These are phyloP conservation scores for Paracyprichromis sp. DNA, from an alignment of 2,113 vertebrate genomes.

Conservation along the genomic window DNA sequence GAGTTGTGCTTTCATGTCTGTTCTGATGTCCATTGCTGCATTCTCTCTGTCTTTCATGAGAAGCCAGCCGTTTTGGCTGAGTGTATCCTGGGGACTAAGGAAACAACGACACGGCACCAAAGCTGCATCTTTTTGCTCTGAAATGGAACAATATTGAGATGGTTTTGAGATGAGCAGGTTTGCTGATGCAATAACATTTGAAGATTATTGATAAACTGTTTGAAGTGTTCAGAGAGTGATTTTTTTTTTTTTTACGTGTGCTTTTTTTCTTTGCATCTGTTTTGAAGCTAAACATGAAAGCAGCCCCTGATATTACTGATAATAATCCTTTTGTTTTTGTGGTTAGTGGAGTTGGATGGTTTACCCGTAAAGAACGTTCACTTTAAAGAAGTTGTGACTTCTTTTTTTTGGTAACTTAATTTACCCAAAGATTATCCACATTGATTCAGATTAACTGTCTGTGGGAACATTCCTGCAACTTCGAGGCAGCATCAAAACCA, in stretches of 20 bases:
- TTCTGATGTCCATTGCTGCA: neutral
- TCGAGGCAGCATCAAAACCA: neutral
- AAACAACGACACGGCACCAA: neutral
- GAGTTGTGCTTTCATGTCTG: neutral
- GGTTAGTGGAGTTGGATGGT: neutral
- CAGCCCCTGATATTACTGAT: neutral
- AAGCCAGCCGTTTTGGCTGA: neutral
- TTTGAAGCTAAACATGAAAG: neutral
- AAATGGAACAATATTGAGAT: slow-evolving; percentile 17
- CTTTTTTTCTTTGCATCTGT: neutral
- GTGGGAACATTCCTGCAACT: neutral
- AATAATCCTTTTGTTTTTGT: neutral
- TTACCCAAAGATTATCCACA: neutral
- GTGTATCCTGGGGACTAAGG: neutral
- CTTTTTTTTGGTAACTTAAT: neutral
- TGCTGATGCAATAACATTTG: neutral
- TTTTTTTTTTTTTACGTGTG: neutral
- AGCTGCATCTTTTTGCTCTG: neutral
- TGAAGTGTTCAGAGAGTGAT: neutral
- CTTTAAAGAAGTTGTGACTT: neutral
- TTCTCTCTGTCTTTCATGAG: neutral
- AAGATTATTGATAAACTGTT: slow-evolving; percentile 46
- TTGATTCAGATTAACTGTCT: neutral
- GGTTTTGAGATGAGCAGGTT: neutral
- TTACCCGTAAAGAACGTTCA: neutral